Evolutionary conservation across 2,797 vertebrate genomes (phyloP).

Genomic region (Tragopan temminckii): DNA sequence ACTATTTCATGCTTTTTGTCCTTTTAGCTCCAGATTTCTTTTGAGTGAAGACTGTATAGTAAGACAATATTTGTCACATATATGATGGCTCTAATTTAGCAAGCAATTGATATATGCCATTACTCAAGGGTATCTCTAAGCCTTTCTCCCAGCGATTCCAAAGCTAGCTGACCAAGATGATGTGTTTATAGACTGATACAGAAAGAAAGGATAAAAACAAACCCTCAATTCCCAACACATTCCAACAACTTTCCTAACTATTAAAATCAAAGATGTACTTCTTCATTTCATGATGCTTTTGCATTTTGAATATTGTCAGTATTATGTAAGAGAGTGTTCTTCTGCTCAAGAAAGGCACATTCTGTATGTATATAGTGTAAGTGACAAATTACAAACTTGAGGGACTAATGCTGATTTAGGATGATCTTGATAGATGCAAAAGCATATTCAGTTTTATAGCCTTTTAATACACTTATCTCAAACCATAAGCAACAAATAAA

Average conservation of each 20-base stretch:
- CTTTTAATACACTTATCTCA: not conserved
- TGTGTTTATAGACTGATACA: not conserved
- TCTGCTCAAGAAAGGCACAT: not conserved
- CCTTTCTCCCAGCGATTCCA: not conserved
- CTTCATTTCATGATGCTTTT: not conserved
- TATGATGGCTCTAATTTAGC: slow-evolving; percentile 20
- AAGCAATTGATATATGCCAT: slow-evolving; percentile 5
- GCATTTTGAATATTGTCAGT: not conserved
- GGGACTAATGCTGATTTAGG: not conserved
- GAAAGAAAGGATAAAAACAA: not conserved
- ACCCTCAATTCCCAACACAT: not conserved
- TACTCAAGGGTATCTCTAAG: not conserved
- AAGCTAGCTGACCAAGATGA: slow-evolving; percentile 13
- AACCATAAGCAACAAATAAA: not conserved
- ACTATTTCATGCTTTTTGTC: slow-evolving; percentile 43
- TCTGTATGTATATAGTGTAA: not conserved
- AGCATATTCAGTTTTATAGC: not conserved
- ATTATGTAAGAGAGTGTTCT: not conserved
- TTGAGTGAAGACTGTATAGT: not conserved
- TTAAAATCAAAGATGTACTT: not conserved
- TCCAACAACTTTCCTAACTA: not conserved
- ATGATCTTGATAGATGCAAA: not conserved
- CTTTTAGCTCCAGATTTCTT: slow-evolving; percentile 13
- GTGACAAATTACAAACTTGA: not conserved
- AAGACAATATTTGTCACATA: not conserved